phyloP scores from a whole-genome alignment of 2,888 invertebrate species.

The Campaea margaritaria region DNA sequence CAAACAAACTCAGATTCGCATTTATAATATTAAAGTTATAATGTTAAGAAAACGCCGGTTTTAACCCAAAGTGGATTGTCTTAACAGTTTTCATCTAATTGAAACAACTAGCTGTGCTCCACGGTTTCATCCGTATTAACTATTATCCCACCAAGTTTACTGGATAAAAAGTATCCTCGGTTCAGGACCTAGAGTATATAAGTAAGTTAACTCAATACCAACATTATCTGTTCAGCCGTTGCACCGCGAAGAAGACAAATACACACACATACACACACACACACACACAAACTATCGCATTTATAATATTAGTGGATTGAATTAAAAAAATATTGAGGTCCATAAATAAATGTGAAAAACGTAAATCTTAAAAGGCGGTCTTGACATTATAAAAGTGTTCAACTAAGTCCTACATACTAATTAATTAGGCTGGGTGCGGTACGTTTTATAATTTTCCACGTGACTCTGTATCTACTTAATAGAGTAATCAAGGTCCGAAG shows the following conservation, averaged over 20 bases:
- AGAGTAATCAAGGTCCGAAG: constrained; percentile 20
- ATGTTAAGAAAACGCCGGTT: not conserved
- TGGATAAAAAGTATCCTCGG: too few species aligned
- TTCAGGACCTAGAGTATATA: too few species aligned
- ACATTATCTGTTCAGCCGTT: too few species aligned
- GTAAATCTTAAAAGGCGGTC: constrained; percentile 12
- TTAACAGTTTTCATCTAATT: not conserved
- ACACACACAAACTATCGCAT: too few species aligned
- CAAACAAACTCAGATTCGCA: too few species aligned
- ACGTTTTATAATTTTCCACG: constrained; percentile 4
- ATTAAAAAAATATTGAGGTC: not conserved
- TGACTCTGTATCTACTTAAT: not conserved
- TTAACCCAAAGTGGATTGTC: not conserved
- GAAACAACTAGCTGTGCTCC: too few species aligned
- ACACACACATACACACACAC: too few species aligned
- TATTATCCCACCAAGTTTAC: too few species aligned
- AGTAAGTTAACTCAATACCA: too few species aligned
- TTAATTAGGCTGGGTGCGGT: not conserved
- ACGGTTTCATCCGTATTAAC: too few species aligned
- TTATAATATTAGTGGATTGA: constrained; percentile 3
- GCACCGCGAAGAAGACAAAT: too few species aligned
- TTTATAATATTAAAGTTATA: too few species aligned
- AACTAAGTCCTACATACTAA: constrained; percentile 1
- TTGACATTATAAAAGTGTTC: constrained; percentile 23
- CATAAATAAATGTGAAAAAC: constrained; percentile 23